Evolutionary conservation across 1,140 invertebrate species (phyloP), one percentile per base, ranked within the genome.

Genomic region (Tribolium madens): DNA sequence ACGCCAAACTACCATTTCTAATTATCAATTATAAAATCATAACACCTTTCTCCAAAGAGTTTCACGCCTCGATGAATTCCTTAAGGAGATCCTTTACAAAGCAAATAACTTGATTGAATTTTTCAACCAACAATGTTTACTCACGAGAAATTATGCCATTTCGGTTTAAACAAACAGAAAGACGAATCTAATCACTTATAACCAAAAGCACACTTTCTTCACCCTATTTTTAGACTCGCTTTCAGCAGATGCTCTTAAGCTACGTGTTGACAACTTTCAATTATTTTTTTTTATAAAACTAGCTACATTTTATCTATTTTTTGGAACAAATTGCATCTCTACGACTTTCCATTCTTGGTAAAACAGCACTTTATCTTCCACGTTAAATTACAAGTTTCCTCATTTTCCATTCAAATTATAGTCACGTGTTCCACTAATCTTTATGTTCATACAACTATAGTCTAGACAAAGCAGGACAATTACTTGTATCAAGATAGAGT

Each of bases 21-120:
- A 57, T 57, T 57, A 57, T 57, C 52, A 57, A 57, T 57, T 57
- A 57, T 17, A 57, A 57, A 57, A 57, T 57, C 52, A 57, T 57
- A 57, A 57, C 52, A 57, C 52, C 52, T 57, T 57, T 21, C 18
- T 18, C 17, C 17, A 9, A 15, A 14, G 13, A 4, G 6, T 14
- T 50, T 14, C 7, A 2, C n/a, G 48, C 48, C 13, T 13, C 6
- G 12, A 2, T 2, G 15, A 50, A 0, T 50, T 12, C 15, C 10
- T 1, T 3, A 50, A 17, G 10, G 10, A 57, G 21, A 57, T n/a
- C 1, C n/a, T 7, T 7, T 17, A 2, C 15, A 17, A 14, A 9
- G 52, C 18, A 57, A 57, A 57, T 57, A 57, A 18, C 9, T 21
- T 57, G 15, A 57, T 18, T 17, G 52, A 57, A 57, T 57, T 57